Percentiles rank a stretch among this genome's conserved stretches.
Conservation (phyloP, 2,797 vertebrate species). For the Philypnodon macrostomus region DNA sequence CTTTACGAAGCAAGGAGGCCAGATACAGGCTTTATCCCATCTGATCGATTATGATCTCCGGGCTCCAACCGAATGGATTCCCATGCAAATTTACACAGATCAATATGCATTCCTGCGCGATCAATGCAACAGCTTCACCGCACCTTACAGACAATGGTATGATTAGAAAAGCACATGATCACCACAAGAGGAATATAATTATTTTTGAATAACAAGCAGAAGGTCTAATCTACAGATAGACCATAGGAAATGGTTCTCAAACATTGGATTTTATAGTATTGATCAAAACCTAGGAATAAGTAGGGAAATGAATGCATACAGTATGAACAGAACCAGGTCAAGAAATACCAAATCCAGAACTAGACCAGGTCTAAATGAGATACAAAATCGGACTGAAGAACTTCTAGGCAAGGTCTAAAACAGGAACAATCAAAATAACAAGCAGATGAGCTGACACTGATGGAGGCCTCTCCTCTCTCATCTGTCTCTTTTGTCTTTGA, state of each 20-base stretch:
- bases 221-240: no score
- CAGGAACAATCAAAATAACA: no score
- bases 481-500: not conserved
- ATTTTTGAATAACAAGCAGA: constrained; percentile 25
- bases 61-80: constrained; percentile 60
- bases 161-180: constrained; percentile 48
- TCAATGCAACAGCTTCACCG: constrained; percentile 59
- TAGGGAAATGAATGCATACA: no score
- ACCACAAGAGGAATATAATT: constrained; percentile 35
- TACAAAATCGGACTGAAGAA: no score
- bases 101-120: constrained; percentile 45
- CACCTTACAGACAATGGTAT: constrained; percentile 28
- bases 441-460: not conserved
- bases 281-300: no score
- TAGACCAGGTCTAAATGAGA: no score
- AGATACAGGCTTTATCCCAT: constrained; percentile 51
- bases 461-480: not conserved
- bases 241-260: no score
- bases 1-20: constrained; percentile 45
- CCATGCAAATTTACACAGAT: constrained; percentile 70
- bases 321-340: no score
- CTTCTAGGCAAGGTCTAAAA: no score
- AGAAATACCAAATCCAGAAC: no score
- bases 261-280: no score
- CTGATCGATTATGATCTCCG: constrained; percentile 68